Percentiles rank a stretch among this genome's conserved stretches.
Conservation (phyloP, 2,888 invertebrate genomes). For the Acholoe squamosa region DNA sequence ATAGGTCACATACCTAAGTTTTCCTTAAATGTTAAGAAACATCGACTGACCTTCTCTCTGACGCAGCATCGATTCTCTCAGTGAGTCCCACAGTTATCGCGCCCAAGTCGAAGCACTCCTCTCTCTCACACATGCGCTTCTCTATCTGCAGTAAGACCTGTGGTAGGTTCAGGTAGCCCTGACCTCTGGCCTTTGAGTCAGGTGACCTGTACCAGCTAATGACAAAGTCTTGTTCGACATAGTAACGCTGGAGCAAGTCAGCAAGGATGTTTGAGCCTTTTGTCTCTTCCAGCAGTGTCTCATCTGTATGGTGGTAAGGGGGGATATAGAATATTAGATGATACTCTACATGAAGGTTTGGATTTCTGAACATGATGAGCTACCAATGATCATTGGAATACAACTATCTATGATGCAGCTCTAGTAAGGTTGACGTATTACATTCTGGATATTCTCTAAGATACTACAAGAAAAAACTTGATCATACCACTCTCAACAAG, state of each 20-base stretch:
- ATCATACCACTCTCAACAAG: constrained; percentile 29
- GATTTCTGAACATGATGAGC: no score
- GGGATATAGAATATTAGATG: no score
- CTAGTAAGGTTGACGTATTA: no score
- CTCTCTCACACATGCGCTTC: constrained; percentile 71
- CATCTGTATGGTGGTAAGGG: constrained; percentile 68
- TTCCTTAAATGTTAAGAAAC: no score
- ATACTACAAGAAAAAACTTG: no score
- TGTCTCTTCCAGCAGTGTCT: constrained; percentile 67
- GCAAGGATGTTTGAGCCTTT: constrained; percentile 74
- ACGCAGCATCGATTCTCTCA: constrained; percentile 75
- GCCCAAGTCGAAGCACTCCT: constrained; percentile 76
- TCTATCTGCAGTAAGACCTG: constrained; percentile 75
- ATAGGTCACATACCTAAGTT: no score
- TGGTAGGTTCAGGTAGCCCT: background rate
- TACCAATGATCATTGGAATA: no score
- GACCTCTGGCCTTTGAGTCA: background rate
- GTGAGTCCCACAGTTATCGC: constrained; percentile 75
- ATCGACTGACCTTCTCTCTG: constrained; percentile 71
- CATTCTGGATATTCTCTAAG: no score
- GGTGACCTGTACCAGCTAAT: constrained; percentile 75
- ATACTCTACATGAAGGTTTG: no score
- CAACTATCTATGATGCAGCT: no score
- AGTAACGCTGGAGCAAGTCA: constrained; percentile 76
- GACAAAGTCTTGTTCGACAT: constrained; percentile 76